Evolutionary conservation across 2,888 invertebrate species (phyloP).

Genomic region (Aradus depressus): DNA sequence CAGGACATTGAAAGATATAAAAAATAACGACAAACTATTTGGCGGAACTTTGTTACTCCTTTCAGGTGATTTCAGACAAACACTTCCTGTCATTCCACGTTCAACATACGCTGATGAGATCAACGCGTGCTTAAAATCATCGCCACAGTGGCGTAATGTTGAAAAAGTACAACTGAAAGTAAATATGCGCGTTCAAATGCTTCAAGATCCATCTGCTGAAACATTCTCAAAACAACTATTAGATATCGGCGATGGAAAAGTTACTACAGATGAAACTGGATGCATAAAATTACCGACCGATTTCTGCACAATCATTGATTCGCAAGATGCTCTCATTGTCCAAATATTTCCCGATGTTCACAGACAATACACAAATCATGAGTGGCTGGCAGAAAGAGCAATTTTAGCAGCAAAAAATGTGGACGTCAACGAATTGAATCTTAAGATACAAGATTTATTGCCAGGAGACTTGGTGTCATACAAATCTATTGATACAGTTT

Average conservation of each 20-base stretch:
- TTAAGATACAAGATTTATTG: slow-evolving; percentile 28
- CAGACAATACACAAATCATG: no score
- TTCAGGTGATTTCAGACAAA: slow-evolving; percentile 15
- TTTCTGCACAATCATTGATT: slow-evolving; percentile 31
- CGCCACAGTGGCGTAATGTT: no score
- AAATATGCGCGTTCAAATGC: neutral
- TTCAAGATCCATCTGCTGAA: slow-evolving; percentile 22
- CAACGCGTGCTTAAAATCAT: slow-evolving; percentile 20
- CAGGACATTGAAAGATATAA: no score
- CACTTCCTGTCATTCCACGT: slow-evolving; percentile 14
- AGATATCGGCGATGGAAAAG: slow-evolving; percentile 31
- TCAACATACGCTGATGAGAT: slow-evolving; percentile 14
- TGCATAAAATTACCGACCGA: slow-evolving; percentile 32
- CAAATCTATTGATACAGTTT: slow-evolving; percentile 31
- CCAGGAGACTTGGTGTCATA: slow-evolving; percentile 28
- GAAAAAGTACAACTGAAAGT: slow-evolving; percentile 3
- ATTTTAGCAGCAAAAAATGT: slow-evolving; percentile 34
- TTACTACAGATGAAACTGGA: slow-evolving; percentile 29
- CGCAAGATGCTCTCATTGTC: slow-evolving; percentile 32
- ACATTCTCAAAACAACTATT: slow-evolving; percentile 32
- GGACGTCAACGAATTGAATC: slow-evolving; percentile 33
- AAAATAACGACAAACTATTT: slow-evolving; percentile 8
- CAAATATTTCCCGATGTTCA: slow-evolving; percentile 34
- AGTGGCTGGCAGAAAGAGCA: no score
- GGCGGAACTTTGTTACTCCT: slow-evolving; percentile 19